Evolutionary conservation across 2,888 invertebrate genomes (phyloP).

Genomic region (Lingula anatina): DNA sequence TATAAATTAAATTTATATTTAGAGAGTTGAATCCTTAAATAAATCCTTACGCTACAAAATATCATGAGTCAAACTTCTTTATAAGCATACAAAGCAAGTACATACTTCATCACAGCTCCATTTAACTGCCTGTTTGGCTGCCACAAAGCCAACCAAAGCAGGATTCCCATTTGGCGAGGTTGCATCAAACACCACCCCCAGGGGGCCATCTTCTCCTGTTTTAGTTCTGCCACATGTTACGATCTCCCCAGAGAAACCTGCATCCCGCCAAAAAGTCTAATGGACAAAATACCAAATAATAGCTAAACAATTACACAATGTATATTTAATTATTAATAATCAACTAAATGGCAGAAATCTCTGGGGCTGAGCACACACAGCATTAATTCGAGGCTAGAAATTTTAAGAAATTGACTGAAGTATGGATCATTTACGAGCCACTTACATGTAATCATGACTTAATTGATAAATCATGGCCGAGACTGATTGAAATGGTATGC

Average conservation of each 20-base stretch:
- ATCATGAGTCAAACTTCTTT: too few species aligned
- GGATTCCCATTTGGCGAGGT: slow-evolving; percentile 42
- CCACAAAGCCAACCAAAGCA: slow-evolving; percentile 51
- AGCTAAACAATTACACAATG: not conserved
- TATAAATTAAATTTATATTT: too few species aligned
- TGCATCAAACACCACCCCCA: slow-evolving; percentile 46
- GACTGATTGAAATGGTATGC: too few species aligned
- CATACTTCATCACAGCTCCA: too few species aligned
- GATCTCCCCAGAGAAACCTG: slow-evolving; percentile 50
- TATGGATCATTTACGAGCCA: too few species aligned
- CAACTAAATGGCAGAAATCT: not conserved
- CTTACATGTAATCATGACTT: too few species aligned
- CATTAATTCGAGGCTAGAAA: not conserved
- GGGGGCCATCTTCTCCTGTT: too few species aligned
- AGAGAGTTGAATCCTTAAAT: too few species aligned
- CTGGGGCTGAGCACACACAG: not conserved
- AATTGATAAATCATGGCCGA: too few species aligned
- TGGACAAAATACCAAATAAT: not conserved
- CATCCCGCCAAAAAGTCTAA: slow-evolving; percentile 47
- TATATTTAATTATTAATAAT: not conserved
- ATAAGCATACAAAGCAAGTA: too few species aligned
- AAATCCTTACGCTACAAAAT: too few species aligned
- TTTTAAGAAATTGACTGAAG: not conserved
- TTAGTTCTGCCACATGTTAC: slow-evolving; percentile 21
- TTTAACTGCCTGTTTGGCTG: slow-evolving; percentile 40